Percentiles rank a stretch among this genome's conserved stretches.
phyloP scores from a whole-genome alignment of 2,113 vertebrate genomes.

The Sisor rabdophorus region DNA sequence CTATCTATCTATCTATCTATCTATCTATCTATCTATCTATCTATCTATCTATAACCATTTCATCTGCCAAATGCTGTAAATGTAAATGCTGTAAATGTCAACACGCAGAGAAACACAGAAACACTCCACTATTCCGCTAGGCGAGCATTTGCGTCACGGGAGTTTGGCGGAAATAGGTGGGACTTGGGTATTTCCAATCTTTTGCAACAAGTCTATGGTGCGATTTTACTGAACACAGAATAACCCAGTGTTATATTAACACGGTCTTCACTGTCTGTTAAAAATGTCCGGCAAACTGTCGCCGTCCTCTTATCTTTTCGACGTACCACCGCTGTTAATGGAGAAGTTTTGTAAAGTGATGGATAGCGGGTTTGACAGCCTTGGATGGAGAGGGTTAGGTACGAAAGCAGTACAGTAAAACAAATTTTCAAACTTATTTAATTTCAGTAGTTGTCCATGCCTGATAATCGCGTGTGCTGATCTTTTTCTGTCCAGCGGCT shows the following conservation, averaged over 20 bases:
- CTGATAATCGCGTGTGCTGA: background rate
- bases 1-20: too few relatives aligned
- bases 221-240: background rate
- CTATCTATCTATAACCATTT: background rate
- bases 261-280: background rate
- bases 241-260: too few relatives aligned
- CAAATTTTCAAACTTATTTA: too few relatives aligned
- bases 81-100: too few relatives aligned
- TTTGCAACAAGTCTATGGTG: conserved; percentile 9
- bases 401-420: conserved; percentile 42
- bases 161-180: conserved; percentile 41
- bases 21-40: too few relatives aligned
- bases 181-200: conserved; percentile 45
- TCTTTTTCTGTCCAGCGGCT: conserved; percentile 54
- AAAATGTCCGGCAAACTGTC: conserved; percentile 47
- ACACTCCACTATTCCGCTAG: too few relatives aligned
- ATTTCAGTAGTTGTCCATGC: too few relatives aligned
- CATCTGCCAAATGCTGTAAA: background rate
- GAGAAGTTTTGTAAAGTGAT: conserved; percentile 66
- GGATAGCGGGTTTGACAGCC: conserved; percentile 66
- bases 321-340: conserved; percentile 64
- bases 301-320: conserved; percentile 59
- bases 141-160: background rate
- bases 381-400: conserved; percentile 76
- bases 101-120: background rate